These are phyloP conservation scores for Panulirus ornatus DNA, from an alignment of 1,140 invertebrate species.

Conservation along the genomic window DNA sequence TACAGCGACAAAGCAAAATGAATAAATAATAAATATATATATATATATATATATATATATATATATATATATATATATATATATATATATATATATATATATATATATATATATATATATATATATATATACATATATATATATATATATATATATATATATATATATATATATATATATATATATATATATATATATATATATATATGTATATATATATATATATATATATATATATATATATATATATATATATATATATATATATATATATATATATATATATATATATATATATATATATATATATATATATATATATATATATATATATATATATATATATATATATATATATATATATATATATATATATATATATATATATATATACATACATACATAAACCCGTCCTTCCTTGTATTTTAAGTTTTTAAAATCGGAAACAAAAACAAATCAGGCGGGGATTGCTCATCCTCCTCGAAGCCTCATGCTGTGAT, in stretches of 20 bases:
- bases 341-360: slow-evolving; percentile 14
- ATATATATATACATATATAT: slow-evolving; percentile 11
- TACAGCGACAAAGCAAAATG: no score
- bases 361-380: slow-evolving; percentile 14
- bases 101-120: slow-evolving; percentile 14
- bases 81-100: slow-evolving; percentile 14
- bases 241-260: not conserved
- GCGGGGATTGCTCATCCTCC: no score
- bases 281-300: not conserved
- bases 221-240: slow-evolving; percentile 14
- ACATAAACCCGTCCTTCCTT: not conserved
- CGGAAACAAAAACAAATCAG: no score
- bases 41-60: slow-evolving; percentile 14
- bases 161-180: not conserved
- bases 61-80: slow-evolving; percentile 14
- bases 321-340: slow-evolving; percentile 14
- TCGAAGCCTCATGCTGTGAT: no score
- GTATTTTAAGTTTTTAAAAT: not conserved
- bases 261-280: not conserved
- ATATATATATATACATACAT: slow-evolving; percentile 2
- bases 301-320: slow-evolving; percentile 14
- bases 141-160: slow-evolving; percentile 4
- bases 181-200: slow-evolving; percentile 14
- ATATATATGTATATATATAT: slow-evolving; percentile 11
- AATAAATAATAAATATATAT: no score